Conservation (phyloP, 1,140 invertebrate genomes). For the Cydia splendana region DNA sequence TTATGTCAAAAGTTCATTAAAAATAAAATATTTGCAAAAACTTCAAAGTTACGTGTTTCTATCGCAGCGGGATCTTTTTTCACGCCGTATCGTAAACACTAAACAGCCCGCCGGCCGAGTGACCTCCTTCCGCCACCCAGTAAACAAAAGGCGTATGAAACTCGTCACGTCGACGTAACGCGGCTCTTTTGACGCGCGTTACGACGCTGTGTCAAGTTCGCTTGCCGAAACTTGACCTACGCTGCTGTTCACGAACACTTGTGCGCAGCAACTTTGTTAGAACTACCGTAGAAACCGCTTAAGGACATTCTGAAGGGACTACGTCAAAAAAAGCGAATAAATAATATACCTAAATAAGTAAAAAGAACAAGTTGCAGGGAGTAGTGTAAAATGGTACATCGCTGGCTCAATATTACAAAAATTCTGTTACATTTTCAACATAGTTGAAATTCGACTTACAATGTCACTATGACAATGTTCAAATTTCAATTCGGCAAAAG, state of each 20-base stretch:
- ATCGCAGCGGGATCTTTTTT: slow-evolving; percentile 9
- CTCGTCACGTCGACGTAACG: neutral
- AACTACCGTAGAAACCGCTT: neutral
- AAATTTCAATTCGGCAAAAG: too few species aligned
- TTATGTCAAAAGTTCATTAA: too few species aligned
- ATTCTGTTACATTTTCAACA: too few species aligned
- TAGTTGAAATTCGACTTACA: too few species aligned
- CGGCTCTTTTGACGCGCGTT: neutral
- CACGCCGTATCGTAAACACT: slow-evolving; percentile 22
- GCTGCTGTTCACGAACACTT: neutral
- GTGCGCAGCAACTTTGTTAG: neutral
- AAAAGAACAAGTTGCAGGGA: too few species aligned
- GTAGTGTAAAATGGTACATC: too few species aligned
- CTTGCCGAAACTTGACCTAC: slow-evolving; percentile 28
- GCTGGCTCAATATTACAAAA: too few species aligned
- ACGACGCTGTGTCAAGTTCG: slow-evolving; percentile 21
- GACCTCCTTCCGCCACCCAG: slow-evolving; percentile 6
- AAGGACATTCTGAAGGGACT: too few species aligned
- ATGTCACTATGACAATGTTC: too few species aligned
- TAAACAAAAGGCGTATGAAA: neutral
- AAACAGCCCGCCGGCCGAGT: slow-evolving; percentile 19
- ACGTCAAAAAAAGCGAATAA: too few species aligned
- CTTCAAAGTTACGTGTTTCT: neutral
- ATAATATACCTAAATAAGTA: too few species aligned
- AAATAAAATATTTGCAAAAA: neutral